Conservation (phyloP, 2,888 invertebrate species). For the Spisula subtruncata region DNA sequence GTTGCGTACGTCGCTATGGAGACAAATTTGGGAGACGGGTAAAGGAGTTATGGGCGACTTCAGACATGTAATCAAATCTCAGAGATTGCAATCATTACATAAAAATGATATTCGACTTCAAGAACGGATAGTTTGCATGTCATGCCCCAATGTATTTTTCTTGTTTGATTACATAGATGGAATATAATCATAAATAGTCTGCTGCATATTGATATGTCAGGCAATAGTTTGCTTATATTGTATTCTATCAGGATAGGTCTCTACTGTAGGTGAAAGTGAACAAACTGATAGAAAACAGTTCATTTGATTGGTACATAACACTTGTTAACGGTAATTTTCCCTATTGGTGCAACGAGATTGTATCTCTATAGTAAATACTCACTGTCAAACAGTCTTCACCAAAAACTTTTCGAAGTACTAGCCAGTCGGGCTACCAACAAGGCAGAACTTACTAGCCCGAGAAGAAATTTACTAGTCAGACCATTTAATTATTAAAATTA, state of each 20-base stretch:
- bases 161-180: background rate
- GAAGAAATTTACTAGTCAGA: too few species aligned
- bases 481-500: too few species aligned
- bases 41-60: background rate
- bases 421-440: too few species aligned
- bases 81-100: background rate
- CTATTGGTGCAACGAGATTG: too few species aligned
- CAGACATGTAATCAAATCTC: background rate
- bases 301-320: background rate
- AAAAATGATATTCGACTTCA: background rate
- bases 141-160: background rate
- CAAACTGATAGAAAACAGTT: background rate
- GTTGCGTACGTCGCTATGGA: background rate
- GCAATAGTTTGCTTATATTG: background rate
- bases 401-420: too few species aligned
- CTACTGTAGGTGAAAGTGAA: background rate
- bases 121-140: conserved; percentile 1
- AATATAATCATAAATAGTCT: conserved; percentile 6
- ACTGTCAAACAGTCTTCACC: too few species aligned
- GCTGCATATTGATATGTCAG: conserved; percentile 2
- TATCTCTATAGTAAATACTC: too few species aligned
- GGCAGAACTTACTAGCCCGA: too few species aligned
- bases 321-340: too few species aligned
- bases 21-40: background rate
- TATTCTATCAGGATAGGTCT: background rate